Base-by-base conservation (phyloP, 2,797 vertebrate genomes). In the Microhierax caerulescens region DNA sequence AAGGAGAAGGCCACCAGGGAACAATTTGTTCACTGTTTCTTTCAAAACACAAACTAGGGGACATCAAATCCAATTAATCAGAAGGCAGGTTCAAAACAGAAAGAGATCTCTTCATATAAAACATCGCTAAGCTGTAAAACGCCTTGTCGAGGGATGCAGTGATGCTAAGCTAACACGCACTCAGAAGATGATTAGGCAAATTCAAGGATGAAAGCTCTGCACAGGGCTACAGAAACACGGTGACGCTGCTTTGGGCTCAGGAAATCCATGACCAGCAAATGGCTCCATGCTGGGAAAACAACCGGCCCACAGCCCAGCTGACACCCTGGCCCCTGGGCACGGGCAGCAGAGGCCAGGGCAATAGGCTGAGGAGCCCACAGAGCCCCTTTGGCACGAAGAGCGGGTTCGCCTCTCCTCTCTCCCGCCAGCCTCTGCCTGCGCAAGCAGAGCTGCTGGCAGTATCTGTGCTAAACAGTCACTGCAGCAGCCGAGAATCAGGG, bases 111-210 rank as follows among this genome's bases (percentile, higher is more conserved):
- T 45, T 30, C 34, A 19, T 6, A 24, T 7, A 41, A 53, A 80
- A 36, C 68, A 45, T 5, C 3, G 5, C 43, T 11, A 5, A 20
- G 8, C 63, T 54, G 60, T 32, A 32, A 30, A 47, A 39, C 1
- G 27, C 56, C 80, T 63, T 6, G 30, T 8, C 20, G 6, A 12
- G 88, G 72, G 72, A 34, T 1, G 27, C 1, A 0, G 78, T 0
- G 0, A 22, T 2, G 2, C 80, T 4, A 5, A 9, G 82, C 4
- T 2, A 16, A 51, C 51, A 10, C 2, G 1, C 28, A 0, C 45
- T 11, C 67, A 9, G 23, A 27, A 32, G 74, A 50, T 5, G 0
- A 24, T 2, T 7, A n/a, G 74, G 54, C 36, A 78, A 51, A 45
- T 2, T 12, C 81, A 82, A 76, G 92, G 88, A 75, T 21, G 27